A percentile compares a stretch with the other conserved stretches of the same genome.
phyloP scores from a whole-genome alignment of 2,888 invertebrate species.

The Orthosia incerta region DNA sequence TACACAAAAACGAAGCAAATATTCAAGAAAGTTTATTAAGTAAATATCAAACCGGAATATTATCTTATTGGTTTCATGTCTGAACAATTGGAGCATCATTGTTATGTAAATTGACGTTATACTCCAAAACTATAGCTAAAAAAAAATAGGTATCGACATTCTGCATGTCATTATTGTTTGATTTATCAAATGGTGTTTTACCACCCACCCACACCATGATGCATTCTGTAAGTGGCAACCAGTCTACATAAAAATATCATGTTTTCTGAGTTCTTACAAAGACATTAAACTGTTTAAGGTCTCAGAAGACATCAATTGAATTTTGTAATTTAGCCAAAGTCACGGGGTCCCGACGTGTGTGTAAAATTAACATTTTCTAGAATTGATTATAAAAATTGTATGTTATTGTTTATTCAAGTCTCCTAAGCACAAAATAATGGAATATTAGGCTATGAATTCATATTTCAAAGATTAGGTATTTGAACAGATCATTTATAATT shows the following conservation, averaged over 20 bases:
- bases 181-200: neutral
- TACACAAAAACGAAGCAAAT: slow-evolving; percentile 37
- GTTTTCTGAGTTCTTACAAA: no score
- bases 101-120: slow-evolving; percentile 38
- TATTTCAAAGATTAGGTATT: no score
- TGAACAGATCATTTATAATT: no score
- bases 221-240: neutral
- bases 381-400: no score
- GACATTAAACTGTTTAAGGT: no score
- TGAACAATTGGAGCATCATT: slow-evolving; percentile 38
- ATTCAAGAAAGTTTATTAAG: slow-evolving; percentile 14
- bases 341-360: no score
- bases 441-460: no score
- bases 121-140: slow-evolving; percentile 9
- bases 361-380: no score
- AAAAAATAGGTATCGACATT: neutral
- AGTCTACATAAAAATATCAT: neutral
- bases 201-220: neutral
- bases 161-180: slow-evolving; percentile 6
- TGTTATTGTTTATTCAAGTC: no score
- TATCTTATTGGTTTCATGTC: slow-evolving; percentile 40
- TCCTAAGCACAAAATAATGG: no score
- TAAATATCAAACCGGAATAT: slow-evolving; percentile 42
- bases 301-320: no score
- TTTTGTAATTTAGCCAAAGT: no score